These are phyloP conservation scores for Dione vanillae DNA, from an alignment of 2,888 invertebrate genomes.

Conservation along the genomic window DNA sequence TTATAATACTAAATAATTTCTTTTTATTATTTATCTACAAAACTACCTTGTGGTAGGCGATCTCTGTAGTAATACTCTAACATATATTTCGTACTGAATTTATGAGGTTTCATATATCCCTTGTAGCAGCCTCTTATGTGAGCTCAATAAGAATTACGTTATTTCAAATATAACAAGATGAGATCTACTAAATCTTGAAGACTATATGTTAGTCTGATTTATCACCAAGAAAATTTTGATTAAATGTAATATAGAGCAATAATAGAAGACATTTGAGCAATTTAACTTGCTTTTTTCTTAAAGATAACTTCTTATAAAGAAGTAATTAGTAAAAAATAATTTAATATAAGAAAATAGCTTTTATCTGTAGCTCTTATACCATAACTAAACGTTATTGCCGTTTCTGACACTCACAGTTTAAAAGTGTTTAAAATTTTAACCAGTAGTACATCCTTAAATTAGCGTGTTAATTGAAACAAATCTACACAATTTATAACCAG, in stretches of 20 bases:
- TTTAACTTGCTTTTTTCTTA: not conserved
- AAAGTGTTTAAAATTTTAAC: no score
- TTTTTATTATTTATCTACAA: not conserved
- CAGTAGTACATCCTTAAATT: no score
- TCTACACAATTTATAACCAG: no score
- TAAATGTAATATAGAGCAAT: not conserved
- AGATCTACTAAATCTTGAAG: slow-evolving; percentile 11
- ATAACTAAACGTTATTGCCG: no score
- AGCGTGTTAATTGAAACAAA: no score
- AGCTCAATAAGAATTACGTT: slow-evolving; percentile 14
- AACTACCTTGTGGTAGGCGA: not conserved
- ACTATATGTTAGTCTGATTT: not conserved
- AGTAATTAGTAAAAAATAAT: no score
- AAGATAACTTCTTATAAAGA: no score
- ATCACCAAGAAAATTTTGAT: not conserved
- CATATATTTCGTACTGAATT: not conserved
- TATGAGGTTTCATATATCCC: slow-evolving; percentile 12
- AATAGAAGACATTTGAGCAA: not conserved
- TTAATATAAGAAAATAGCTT: no score
- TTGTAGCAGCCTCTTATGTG: slow-evolving; percentile 2
- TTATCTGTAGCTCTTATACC: no score
- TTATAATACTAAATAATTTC: not conserved
- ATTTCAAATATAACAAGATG: slow-evolving; percentile 27
- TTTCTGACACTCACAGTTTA: no score
- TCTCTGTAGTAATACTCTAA: not conserved